These are phyloP conservation scores for Palythoa grandiflora DNA, from an alignment of 92 coral and sea anemone genomes.

Conservation along the genomic window DNA sequence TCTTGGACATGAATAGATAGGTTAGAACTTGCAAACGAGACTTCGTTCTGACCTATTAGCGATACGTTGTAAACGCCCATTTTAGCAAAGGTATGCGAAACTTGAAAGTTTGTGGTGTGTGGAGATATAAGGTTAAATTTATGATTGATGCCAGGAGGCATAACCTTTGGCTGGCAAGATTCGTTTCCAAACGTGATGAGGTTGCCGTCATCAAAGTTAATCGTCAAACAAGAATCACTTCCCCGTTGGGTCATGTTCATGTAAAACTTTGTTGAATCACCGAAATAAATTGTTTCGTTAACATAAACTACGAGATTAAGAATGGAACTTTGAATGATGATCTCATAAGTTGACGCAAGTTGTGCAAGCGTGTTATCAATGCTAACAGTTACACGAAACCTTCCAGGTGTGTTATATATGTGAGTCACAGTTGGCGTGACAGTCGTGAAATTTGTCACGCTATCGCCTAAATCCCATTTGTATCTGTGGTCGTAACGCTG, in stretches of 20 bases:
- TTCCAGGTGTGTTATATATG: slow-evolving; percentile 58
- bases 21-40: slow-evolving; percentile 56
- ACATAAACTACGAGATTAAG: slow-evolving; percentile 56
- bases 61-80: slow-evolving; percentile 71
- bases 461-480: slow-evolving; percentile 83
- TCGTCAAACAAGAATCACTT: slow-evolving; percentile 68
- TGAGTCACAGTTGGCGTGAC: slow-evolving; percentile 56
- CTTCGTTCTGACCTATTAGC: slow-evolving; percentile 71
- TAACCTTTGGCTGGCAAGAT: slow-evolving; percentile 57
- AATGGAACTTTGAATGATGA: slow-evolving; percentile 68
- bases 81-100: slow-evolving; percentile 64
- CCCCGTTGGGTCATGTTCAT: slow-evolving; percentile 68
- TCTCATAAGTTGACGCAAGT: slow-evolving; percentile 49
- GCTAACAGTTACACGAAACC: slow-evolving; percentile 53
- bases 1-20: slow-evolving; percentile 62
- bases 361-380: slow-evolving; percentile 67
- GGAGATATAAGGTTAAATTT: slow-evolving; percentile 38
- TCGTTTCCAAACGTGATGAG: slow-evolving; percentile 67
- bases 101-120: slow-evolving; percentile 53
- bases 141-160: slow-evolving; percentile 48
- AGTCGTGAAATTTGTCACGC: slow-evolving; percentile 48
- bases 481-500: slow-evolving; percentile 76
- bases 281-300: slow-evolving; percentile 62
- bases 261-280: slow-evolving; percentile 77
- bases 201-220: slow-evolving; percentile 70